Base-by-base conservation (phyloP, 2,888 invertebrate species). In the Tholera decimalis region DNA sequence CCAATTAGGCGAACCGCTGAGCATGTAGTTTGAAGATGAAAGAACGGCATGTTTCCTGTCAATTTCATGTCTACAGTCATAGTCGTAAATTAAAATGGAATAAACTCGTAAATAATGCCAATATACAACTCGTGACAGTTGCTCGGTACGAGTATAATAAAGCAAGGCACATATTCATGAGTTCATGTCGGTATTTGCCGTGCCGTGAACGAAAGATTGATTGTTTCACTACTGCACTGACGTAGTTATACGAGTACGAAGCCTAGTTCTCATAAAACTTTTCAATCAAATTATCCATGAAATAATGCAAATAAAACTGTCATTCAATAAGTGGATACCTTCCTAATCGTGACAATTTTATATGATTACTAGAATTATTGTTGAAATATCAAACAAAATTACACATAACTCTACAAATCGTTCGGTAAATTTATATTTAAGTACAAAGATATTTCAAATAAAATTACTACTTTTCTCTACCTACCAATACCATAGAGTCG, bases 81-180 rank as follows among this genome's bases (percentile, higher is more conserved):
- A 26, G 30, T 70, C 39, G 5, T 62, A 72, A 77, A 77, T 63
- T 37, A 41, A 53, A 43, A 62, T 26, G 37, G 30, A 59, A 59
- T 60, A 22, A 50, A 58, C 43, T 62, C 24, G 59, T 62, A 73
- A 69, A 66, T 68, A 71, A 70, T 60, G 43, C 43, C 57, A 61
- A 63, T 68, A 56, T 20, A 39, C 43, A 61, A 73, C 56, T 67
- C 79, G 71, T 83, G 79, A 70, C 71, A 68, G 56, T 58, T 37
- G 41, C 33, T 37, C 18, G 47, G 47, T 47, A 44, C 24, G 44
- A 47, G 18, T 24, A 20, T 37, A 46, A 63, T 56, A 67, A 65
- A 69, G 53, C 70, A 53, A 51, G 37, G 55, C 41, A 55, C 39
- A 35, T 54, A 41, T 79, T 80, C 77, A 84, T 76, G 61, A 35